Percentiles rank a stretch among this genome's conserved stretches.
Evolutionary conservation across 2,888 invertebrate species (phyloP).

Genomic region (Galerucella nymphaeae): DNA sequence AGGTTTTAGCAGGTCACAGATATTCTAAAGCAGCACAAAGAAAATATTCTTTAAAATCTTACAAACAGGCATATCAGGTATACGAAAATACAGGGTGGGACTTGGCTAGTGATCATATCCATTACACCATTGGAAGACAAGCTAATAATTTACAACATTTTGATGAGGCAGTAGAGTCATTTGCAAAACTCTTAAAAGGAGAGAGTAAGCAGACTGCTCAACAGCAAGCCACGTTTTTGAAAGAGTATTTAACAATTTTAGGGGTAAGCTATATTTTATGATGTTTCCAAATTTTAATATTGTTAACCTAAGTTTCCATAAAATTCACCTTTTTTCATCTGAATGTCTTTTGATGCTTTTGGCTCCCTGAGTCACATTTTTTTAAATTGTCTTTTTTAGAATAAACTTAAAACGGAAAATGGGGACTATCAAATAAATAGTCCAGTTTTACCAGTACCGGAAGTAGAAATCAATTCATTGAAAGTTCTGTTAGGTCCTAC

Average conservation of each 20-base stretch:
- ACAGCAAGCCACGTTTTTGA: slow-evolving; percentile 84
- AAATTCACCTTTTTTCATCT: neutral
- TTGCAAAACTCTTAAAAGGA: slow-evolving; percentile 80
- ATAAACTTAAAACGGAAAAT: slow-evolving; percentile 62
- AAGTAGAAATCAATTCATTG: slow-evolving; percentile 75
- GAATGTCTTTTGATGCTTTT: no score
- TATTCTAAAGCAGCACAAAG: slow-evolving; percentile 93
- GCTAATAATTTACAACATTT: slow-evolving; percentile 83
- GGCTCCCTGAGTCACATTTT: no score
- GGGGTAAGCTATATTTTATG: slow-evolving; percentile 69
- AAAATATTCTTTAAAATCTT: slow-evolving; percentile 91
- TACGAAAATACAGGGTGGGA: slow-evolving; percentile 83
- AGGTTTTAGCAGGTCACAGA: slow-evolving; percentile 90
- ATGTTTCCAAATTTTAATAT: neutral
- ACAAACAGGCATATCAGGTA: slow-evolving; percentile 89
- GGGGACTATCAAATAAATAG: slow-evolving; percentile 53
- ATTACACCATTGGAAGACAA: slow-evolving; percentile 92
- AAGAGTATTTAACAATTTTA: slow-evolving; percentile 88
- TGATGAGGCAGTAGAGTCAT: slow-evolving; percentile 78
- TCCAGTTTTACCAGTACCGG: slow-evolving; percentile 77
- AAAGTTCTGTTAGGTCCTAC: slow-evolving; percentile 77
- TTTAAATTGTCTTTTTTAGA: slow-evolving; percentile 46
- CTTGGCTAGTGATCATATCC: slow-evolving; percentile 94
- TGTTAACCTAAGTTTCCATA: neutral
- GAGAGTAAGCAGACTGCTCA: slow-evolving; percentile 76